phyloP scores from a whole-genome alignment of 2,888 invertebrate species.

The Suillia variegata region DNA sequence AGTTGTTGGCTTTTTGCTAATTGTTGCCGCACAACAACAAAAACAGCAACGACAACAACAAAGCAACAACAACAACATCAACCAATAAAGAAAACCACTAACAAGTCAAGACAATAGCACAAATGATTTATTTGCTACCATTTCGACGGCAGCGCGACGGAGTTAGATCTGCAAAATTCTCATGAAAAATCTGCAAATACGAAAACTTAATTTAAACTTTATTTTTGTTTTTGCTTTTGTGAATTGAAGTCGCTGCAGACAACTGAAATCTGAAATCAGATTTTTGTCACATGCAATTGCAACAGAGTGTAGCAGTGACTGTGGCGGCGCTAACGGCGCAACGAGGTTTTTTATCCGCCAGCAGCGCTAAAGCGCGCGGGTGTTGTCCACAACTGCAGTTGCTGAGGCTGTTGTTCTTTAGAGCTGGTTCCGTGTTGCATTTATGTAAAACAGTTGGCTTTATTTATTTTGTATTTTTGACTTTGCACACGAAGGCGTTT shows the following conservation, averaged over 20 bases:
- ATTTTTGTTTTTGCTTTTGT: too few relatives aligned
- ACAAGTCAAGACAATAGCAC: slow-evolving; percentile 25
- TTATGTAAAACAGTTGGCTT: background rate
- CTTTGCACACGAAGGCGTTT: background rate
- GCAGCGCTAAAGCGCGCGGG: too few relatives aligned
- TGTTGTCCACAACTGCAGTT: background rate
- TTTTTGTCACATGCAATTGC: slow-evolving; percentile 5
- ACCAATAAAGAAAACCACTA: background rate
- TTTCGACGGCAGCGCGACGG: background rate
- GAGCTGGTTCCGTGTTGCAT: slow-evolving; percentile 5
- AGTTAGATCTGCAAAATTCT: background rate
- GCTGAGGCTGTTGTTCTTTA: background rate
- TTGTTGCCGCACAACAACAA: background rate
- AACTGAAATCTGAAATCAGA: background rate
- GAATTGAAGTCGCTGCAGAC: too few relatives aligned
- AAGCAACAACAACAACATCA: background rate
- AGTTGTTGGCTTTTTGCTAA: background rate
- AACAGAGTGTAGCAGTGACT: background rate
- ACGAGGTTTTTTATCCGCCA: too few relatives aligned
- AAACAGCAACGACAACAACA: background rate
- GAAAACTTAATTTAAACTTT: background rate
- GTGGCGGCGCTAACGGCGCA: too few relatives aligned
- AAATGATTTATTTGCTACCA: slow-evolving; percentile 36
- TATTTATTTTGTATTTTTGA: background rate
- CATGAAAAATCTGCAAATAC: background rate